A percentile compares a stretch with the other conserved stretches of the same genome.
Evolutionary conservation across 2,113 vertebrate genomes (phyloP).

Genomic region (Leptodactylus fuscus): DNA sequence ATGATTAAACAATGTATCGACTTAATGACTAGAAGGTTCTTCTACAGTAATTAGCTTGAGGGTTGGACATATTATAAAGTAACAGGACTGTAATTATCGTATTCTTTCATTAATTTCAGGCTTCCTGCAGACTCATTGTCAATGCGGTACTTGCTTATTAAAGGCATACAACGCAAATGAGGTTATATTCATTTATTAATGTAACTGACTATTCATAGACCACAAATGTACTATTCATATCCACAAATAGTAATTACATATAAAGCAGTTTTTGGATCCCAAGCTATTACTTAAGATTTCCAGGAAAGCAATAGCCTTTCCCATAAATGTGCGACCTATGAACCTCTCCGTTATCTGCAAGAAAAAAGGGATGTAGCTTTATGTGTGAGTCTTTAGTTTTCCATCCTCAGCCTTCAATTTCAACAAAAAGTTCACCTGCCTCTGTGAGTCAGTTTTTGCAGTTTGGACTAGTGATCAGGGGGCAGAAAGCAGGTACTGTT

Average conservation of each 20-base stretch:
- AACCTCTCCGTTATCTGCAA: no score
- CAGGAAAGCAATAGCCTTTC: no score
- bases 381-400: neutral
- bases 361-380: no score
- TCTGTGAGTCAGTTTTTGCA: no score
- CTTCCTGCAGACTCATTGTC: neutral
- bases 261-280: neutral
- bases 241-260: neutral
- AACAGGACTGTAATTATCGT: neutral
- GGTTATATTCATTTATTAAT: neutral
- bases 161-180: neutral
- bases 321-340: no score
- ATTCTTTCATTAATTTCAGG: neutral
- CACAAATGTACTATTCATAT: neutral
- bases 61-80: neutral
- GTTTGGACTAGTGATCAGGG: no score
- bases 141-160: neutral
- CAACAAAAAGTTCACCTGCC: no score
- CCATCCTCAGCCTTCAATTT: neutral
- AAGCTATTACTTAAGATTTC: no score
- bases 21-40: neutral
- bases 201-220: neutral
- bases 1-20: constrained; percentile 5
- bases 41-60: neutral
- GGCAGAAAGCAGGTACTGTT: no score